Evolutionary conservation across 1,140 invertebrate species (phyloP).

Genomic region (Drosophila micromelanica): DNA sequence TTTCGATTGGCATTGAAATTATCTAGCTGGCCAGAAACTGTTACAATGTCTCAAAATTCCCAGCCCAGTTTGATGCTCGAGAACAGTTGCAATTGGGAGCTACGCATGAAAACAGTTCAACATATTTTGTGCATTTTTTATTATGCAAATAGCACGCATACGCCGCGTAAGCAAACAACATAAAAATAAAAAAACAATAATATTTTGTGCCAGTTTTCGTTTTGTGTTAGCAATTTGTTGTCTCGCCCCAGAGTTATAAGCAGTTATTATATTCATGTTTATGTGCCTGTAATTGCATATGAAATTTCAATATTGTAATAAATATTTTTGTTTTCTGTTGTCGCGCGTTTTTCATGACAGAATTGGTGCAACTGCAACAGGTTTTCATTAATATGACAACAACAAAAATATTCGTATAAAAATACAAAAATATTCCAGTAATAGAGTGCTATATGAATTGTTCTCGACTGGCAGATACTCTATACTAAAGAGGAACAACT

Average conservation of each 20-base stretch:
- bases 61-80: slow-evolving; percentile 26
- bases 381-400: slow-evolving; percentile 38
- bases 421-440: background rate
- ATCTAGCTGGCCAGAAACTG: slow-evolving; percentile 43
- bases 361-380: slow-evolving; percentile 74
- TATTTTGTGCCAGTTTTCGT: slow-evolving; percentile 34
- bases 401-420: background rate
- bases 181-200: slow-evolving; percentile 19
- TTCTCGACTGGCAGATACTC: slow-evolving; percentile 2
- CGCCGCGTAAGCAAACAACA: slow-evolving; percentile 49
- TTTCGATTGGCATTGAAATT: slow-evolving; percentile 55
- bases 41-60: slow-evolving; percentile 67
- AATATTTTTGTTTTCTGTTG: slow-evolving; percentile 65
- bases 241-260: slow-evolving; percentile 26
- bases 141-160: slow-evolving; percentile 66
- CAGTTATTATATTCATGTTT: slow-evolving; percentile 53
- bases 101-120: slow-evolving; percentile 26
- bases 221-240: slow-evolving; percentile 26
- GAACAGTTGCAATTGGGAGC: slow-evolving; percentile 55
- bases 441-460: background rate
- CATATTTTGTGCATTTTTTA: slow-evolving; percentile 1
- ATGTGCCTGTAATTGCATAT: slow-evolving; percentile 70
- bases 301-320: slow-evolving; percentile 75
- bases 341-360: slow-evolving; percentile 59
- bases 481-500: background rate